These are phyloP conservation scores for Centropus bengalensis DNA, from an alignment of 2,113 vertebrate genomes.

Conservation along the genomic window DNA sequence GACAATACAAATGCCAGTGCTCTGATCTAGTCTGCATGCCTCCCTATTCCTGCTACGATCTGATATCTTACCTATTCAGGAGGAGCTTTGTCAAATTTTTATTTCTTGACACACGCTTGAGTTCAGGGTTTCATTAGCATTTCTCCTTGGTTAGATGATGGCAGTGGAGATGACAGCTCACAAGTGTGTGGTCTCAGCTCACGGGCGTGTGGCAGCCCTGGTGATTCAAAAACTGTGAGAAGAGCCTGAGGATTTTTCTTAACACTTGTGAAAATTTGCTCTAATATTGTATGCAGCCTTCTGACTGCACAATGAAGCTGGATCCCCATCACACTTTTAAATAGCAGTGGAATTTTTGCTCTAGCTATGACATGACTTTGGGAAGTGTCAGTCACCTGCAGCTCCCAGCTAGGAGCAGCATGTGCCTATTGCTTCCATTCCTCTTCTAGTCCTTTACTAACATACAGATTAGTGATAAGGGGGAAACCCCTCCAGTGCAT, in stretches of 20 bases:
- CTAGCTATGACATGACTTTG: not conserved
- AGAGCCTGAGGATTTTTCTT: not conserved
- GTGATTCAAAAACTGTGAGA: not conserved
- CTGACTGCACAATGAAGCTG: not conserved
- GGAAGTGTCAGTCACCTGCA: not conserved
- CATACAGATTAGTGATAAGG: not conserved
- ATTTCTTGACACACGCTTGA: not conserved
- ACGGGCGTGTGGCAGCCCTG: accelerated
- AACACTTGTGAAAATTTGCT: not conserved
- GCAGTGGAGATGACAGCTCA: not conserved
- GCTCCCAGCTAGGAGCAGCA: not conserved
- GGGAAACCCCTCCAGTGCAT: not conserved
- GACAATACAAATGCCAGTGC: not conserved
- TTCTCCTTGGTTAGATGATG: not conserved
- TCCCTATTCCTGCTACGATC: not conserved
- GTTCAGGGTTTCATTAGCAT: not conserved
- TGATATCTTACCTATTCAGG: not conserved
- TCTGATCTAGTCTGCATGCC: not conserved
- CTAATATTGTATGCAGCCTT: not conserved
- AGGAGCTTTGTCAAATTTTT: not conserved
- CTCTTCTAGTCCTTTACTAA: not conserved
- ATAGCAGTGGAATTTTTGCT: not conserved
- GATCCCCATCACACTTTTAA: not conserved
- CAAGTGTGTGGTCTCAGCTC: not conserved
- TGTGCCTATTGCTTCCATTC: not conserved